Conservation (phyloP, 2,797 vertebrate species). For the Ctenosaura bakeri region DNA sequence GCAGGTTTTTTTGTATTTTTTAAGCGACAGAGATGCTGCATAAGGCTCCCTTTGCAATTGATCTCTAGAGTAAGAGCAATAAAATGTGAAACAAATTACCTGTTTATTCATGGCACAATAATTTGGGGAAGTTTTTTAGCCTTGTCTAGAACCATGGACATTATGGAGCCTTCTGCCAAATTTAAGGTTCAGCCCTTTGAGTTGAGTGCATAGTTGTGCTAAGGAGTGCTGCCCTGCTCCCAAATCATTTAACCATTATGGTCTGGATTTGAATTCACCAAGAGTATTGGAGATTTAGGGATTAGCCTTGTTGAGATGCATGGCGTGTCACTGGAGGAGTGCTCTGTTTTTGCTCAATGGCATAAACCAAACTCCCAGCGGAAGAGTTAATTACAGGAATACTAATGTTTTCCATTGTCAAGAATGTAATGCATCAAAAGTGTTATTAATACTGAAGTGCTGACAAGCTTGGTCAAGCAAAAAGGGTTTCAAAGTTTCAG, state of each 20-base stretch:
- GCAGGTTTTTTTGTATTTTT: constrained; percentile 62
- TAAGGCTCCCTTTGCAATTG: constrained; percentile 65
- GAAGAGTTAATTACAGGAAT: constrained; percentile 71
- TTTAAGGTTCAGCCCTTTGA: constrained; percentile 55
- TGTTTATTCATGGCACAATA: constrained; percentile 79
- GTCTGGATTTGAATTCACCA: constrained; percentile 62
- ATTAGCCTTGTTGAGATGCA: constrained; percentile 55
- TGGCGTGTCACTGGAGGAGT: constrained; percentile 48
- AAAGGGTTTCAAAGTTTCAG: constrained; percentile 64
- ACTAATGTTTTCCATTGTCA: constrained; percentile 67
- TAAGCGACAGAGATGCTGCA: constrained; percentile 57
- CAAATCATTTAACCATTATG: constrained; percentile 35
- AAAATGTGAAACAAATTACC: constrained; percentile 77
- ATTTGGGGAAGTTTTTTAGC: constrained; percentile 68
- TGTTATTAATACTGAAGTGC: constrained; percentile 57
- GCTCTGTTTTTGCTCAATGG: constrained; percentile 58
- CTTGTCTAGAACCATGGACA: constrained; percentile 68
- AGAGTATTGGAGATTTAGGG: constrained; percentile 58
- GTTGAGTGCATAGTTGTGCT: constrained; percentile 52
- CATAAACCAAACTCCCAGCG: constrained; percentile 41
- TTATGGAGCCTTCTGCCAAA: constrained; percentile 55
- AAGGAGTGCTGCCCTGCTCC: neutral
- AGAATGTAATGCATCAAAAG: constrained; percentile 62
- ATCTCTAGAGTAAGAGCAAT: constrained; percentile 73
- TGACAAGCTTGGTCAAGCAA: constrained; percentile 67